A percentile compares a stretch with the other conserved stretches of the same genome.
Evolutionary conservation across 2,113 vertebrate genomes (phyloP).

Genomic region (Gallinago media): DNA sequence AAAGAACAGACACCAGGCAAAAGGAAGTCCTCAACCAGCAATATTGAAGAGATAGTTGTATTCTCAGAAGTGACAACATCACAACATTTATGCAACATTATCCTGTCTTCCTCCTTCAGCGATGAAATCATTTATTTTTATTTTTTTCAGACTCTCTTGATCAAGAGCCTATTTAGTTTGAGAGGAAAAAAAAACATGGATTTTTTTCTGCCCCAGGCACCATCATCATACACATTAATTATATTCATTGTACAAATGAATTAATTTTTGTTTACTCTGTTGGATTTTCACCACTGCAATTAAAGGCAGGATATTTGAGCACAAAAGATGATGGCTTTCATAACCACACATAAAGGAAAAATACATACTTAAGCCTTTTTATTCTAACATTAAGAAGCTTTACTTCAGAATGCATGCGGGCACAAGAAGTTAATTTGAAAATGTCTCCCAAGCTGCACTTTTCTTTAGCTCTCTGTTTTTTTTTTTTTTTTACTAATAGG

Average conservation of each 20-base stretch:
- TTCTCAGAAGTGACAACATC: neutral
- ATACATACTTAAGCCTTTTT: neutral
- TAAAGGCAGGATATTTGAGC: neutral
- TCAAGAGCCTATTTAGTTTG: neutral
- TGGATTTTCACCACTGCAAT: constrained; percentile 3
- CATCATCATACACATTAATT: neutral
- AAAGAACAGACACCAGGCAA: neutral
- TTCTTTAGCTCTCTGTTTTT: neutral
- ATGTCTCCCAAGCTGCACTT: neutral
- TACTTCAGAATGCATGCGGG: neutral
- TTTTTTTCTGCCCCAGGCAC: neutral
- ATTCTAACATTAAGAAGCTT: neutral
- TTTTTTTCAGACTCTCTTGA: neutral
- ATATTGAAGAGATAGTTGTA: neutral
- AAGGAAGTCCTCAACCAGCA: neutral
- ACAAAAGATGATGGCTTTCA: neutral
- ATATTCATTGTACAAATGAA: neutral
- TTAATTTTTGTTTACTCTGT: neutral
- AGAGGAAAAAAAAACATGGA: rapidly evolving
- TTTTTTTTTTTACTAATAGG: neutral
- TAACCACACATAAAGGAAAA: neutral
- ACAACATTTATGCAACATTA: neutral
- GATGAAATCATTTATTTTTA: neutral
- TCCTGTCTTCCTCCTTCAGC: neutral
- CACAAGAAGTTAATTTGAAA: neutral